A percentile compares a stretch with the other conserved stretches of the same genome.
These are phyloP conservation scores for Drosophila sturtevanti DNA, from an alignment of 1,140 invertebrate genomes.

Conservation along the genomic window DNA sequence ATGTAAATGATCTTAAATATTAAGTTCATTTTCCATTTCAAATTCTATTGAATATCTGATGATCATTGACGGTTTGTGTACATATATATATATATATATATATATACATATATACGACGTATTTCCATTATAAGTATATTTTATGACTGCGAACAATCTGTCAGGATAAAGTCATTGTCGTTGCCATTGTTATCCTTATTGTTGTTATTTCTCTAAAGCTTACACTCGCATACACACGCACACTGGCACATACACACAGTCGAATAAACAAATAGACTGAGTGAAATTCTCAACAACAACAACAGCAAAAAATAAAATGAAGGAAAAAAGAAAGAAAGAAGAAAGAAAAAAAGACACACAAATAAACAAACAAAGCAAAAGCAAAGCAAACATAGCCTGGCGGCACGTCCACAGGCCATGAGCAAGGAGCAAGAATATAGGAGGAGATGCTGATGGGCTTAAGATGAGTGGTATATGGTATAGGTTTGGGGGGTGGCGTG, in stretches of 20 bases:
- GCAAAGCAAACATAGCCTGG: constrained; percentile 70
- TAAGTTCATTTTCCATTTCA: background rate
- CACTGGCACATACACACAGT: constrained; percentile 17
- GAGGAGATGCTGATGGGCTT: constrained; percentile 29
- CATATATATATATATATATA: background rate
- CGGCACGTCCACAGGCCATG: constrained; percentile 66
- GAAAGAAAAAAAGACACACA: constrained; percentile 51
- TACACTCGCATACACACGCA: constrained; percentile 16
- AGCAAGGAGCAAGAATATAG: background rate
- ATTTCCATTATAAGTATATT: background rate
- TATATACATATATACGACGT: background rate
- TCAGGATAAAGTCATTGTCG: constrained; percentile 78
- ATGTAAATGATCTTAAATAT: background rate
- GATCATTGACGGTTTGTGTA: background rate
- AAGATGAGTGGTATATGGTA: too few relatives aligned
- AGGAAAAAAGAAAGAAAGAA: constrained; percentile 3
- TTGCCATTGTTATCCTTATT: constrained; percentile 72
- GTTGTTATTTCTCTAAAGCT: constrained; percentile 51
- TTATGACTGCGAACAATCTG: constrained; percentile 53
- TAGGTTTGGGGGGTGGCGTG: background rate
- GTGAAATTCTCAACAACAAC: constrained; percentile 40
- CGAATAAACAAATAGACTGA: constrained; percentile 49
- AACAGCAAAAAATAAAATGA: too few relatives aligned
- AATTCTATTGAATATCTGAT: background rate
- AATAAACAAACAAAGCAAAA: constrained; percentile 71